Evolutionary conservation across 2,797 vertebrate genomes (phyloP), one percentile per base, ranked within the genome.

Genomic region (Cephalopachus bancanus): DNA sequence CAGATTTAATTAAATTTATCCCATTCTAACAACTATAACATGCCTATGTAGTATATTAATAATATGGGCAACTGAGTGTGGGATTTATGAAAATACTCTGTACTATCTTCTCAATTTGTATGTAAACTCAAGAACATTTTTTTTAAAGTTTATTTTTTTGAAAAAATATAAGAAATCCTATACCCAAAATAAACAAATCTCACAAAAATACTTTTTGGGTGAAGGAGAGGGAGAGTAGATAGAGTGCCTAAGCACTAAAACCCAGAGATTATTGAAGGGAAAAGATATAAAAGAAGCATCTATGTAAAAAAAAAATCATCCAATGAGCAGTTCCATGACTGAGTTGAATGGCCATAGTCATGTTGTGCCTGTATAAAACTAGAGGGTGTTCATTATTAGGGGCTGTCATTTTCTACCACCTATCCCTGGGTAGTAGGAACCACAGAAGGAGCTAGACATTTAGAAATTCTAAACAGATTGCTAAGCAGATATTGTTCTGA

Each of bases 381-480:
- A 55, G 10, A 83, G 28, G 75, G 3, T 71, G 3, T 67, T 95
- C 17, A 80, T 95, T 92, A 86, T 71, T 72, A 92, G 37, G 59
- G 19, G 11, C 30, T 95, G 67, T 91, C 80, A 94, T 83, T 83
- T 95, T 53, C 64, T 72, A 33, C 14, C 7, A 64, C 75, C 59
- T 93, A 51, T 93, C 44, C 6, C n/a, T 92, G 4, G 22, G 87
- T 22, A 33, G 65, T 83, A 15, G 62, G 4, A 24, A 92, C 24
- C 64, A 72, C 14, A 95, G 59, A 94, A 96, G 30, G 64, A 96
- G 6, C 2, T 20, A 89, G 60, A 81, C 62, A 79, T 80, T 95
- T 74, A 93, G 79, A 95, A 87, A 95, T 93, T 97, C 69, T 94
- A 89, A 97, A 80, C 65, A 96, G 57, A 89, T 93, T 90, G 83